Evolutionary conservation across 2,888 invertebrate species (phyloP).

Genomic region (Entomobrya proxima): DNA sequence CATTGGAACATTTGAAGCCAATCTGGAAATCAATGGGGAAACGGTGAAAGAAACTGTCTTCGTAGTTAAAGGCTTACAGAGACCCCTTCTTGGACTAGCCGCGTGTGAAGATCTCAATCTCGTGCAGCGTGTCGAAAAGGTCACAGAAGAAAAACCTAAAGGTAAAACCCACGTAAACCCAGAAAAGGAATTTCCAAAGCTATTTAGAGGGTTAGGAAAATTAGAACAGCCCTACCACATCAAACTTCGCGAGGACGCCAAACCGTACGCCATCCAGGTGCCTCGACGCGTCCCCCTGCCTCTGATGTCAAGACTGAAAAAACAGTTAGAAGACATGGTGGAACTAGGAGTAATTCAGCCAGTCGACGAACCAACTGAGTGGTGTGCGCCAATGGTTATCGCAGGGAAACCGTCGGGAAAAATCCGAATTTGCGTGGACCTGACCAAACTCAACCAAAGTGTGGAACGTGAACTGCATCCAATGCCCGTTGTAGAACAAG

Average conservation of each 20-base stretch:
- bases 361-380: neutral
- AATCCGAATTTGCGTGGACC: conserved; percentile 38
- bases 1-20: neutral
- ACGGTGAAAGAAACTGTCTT: neutral
- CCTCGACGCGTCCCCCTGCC: conserved; percentile 76
- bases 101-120: conserved; percentile 43
- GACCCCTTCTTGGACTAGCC: conserved; percentile 37
- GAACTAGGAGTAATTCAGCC: neutral
- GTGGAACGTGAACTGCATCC: conserved; percentile 1
- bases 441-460: neutral
- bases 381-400: conserved; percentile 17
- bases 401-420: neutral
- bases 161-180: too few relatives aligned
- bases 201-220: conserved; percentile 40
- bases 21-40: neutral
- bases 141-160: too few relatives aligned
- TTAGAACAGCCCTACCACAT: conserved; percentile 70
- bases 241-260: conserved; percentile 73
- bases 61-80: conserved; percentile 11
- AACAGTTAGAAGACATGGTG: neutral
- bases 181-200: conserved; percentile 16
- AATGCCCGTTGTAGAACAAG: conserved; percentile 32
- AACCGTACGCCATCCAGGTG: conserved; percentile 75
- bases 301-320: conserved; percentile 70
- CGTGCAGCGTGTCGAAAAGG: conserved; percentile 3